These are phyloP conservation scores for Mobula hypostoma DNA, from an alignment of 2,113 vertebrate species.

Conservation along the genomic window DNA sequence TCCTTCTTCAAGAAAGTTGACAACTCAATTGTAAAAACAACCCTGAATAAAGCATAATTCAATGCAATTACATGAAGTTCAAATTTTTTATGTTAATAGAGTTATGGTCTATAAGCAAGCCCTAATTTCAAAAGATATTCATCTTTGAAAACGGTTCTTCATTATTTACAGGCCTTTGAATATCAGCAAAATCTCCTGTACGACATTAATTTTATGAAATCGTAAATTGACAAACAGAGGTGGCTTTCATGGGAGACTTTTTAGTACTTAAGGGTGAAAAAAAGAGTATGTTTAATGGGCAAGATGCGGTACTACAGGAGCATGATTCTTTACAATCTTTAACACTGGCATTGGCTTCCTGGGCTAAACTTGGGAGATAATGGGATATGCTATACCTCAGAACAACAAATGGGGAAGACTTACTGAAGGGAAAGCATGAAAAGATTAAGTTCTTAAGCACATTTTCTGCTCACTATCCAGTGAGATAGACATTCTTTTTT, in stretches of 20 bases:
- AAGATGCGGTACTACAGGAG: neutral
- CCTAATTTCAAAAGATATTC: neutral
- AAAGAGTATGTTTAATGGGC: no score
- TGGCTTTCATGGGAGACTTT: neutral
- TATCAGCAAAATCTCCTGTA: neutral
- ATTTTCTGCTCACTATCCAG: neutral
- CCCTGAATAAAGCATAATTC: neutral
- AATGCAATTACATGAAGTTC: neutral
- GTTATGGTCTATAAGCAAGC: neutral
- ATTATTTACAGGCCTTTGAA: neutral
- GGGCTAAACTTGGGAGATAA: neutral
- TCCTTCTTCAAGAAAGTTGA: neutral
- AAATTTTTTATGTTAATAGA: neutral
- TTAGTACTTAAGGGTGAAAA: neutral
- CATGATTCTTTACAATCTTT: neutral
- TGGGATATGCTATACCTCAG: neutral
- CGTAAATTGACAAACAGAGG: neutral
- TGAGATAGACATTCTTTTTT: neutral
- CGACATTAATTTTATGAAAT: neutral
- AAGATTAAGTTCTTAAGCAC: neutral
- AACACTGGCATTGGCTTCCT: neutral
- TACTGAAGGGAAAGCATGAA: neutral
- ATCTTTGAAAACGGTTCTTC: neutral
- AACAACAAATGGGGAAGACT: neutral
- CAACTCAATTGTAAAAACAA: neutral